A percentile compares a stretch with the other conserved stretches of the same genome.
Conservation (phyloP, 1,140 invertebrate genomes). For the Anastrepha obliqua region DNA sequence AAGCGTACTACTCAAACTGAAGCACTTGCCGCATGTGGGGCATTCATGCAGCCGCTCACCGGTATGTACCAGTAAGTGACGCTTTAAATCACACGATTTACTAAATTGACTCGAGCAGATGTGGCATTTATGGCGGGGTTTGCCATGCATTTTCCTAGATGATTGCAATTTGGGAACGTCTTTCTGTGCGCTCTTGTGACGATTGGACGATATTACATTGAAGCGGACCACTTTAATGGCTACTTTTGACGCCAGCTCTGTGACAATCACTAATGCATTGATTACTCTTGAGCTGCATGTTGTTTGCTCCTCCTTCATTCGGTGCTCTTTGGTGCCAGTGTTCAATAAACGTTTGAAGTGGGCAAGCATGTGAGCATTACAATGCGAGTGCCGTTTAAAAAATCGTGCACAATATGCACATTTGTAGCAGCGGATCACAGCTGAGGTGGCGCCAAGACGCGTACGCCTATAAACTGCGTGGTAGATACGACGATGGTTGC, state of each 20-base stretch:
- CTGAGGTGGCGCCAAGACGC: neutral
- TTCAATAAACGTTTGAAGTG: slow-evolving; percentile 56
- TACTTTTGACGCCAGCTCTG: neutral
- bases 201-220: neutral
- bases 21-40: slow-evolving; percentile 63
- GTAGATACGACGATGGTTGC: slow-evolving; percentile 43
- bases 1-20: slow-evolving; percentile 35
- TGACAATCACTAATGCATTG: neutral
- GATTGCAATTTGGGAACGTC: no score
- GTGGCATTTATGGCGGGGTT: slow-evolving; percentile 36
- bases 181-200: neutral
- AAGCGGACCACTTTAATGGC: neutral
- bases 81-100: slow-evolving; percentile 50
- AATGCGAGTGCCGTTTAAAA: slow-evolving; percentile 55
- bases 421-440: neutral
- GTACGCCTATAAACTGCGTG: neutral
- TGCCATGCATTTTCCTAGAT: no score
- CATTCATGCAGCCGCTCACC: slow-evolving; percentile 68
- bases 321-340: neutral
- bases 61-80: slow-evolving; percentile 67
- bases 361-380: slow-evolving; percentile 54
- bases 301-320: neutral
- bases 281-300: neutral
- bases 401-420: slow-evolving; percentile 58
- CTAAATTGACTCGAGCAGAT: slow-evolving; percentile 53